Base-by-base conservation (phyloP, 2,797 vertebrate genomes). In the Scleropages formosus region DNA sequence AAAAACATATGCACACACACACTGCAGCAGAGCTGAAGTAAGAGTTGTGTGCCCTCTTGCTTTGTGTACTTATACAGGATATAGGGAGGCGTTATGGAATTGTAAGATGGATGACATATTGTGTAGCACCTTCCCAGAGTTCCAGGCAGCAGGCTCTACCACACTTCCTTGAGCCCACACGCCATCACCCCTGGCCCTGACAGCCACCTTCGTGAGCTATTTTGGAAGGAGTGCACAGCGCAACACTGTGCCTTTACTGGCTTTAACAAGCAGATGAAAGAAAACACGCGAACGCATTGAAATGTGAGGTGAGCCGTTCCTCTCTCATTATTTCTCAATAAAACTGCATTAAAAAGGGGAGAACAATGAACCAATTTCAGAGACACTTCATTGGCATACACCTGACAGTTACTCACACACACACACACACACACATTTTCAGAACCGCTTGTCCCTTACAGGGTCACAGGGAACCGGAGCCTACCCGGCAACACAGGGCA, bases 141-240 rank as follows among this genome's bases (percentile, higher is more conserved):
- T 76, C 39, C 22, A 39, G 74, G 73, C 66, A 49, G 67, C 59
- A 60, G 62, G 65, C 59, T 62, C 56, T 51, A 53, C 68, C 76
- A 74, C 76, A 78, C 78, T 71, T 65, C 70, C 76, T 61, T 68
- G 78, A 63, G 78, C 76, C 68, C 74, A 78, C 77, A 75, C 65
- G 71, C 26, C 66, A n/a, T 75, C 63, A 66, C 75, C 68, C 73
- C 31, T 49, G 12, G 51, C 51, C 72, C 65, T 6, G 49, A 66
- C 13, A 61, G 69, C 26, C 70, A 68, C 27, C 0, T 76, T 78
- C 70, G 49, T 47, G 49, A 70, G 49, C 66, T 79, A 81, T 78
- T 78, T 74, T 22, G 76, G 76, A 67, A 46, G 49, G 44, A 51
- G n/a, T 51, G 16, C 58, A 10, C 46, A 44, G 39, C 44, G 31